Percentiles rank a stretch among this genome's conserved stretches.
Evolutionary conservation across 2,113 vertebrate genomes (phyloP).

Genomic region (Microtus pennsylvanicus): DNA sequence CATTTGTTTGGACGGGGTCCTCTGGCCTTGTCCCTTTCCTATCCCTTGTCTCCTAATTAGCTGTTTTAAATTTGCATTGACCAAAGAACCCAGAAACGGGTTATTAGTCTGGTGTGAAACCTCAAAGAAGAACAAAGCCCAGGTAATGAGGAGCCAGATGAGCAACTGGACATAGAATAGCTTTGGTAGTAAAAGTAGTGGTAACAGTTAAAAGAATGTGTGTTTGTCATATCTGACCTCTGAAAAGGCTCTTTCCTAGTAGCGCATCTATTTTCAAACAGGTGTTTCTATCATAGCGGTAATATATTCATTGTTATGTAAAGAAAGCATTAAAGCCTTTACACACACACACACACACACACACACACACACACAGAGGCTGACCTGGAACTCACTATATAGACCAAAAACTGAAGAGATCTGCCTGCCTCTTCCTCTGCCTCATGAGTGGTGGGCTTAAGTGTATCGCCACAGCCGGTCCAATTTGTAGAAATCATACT

Average conservation of each 20-base stretch:
- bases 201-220: neutral
- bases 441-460: neutral
- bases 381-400: neutral
- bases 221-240: neutral
- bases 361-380: neutral
- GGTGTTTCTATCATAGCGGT: constrained; percentile 26
- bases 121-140: neutral
- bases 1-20: neutral
- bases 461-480: neutral
- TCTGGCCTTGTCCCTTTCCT: neutral
- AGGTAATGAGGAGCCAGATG: neutral
- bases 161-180: neutral
- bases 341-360: neutral
- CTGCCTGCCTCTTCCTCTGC: neutral
- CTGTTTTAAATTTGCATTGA: constrained; percentile 14
- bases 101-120: constrained; percentile 9
- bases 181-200: constrained; percentile 6
- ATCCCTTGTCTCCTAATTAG: neutral
- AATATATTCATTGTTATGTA: neutral
- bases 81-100: constrained; percentile 15
- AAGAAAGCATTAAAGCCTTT: neutral
- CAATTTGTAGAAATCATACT: neutral
- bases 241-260: constrained; percentile 27
- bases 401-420: neutral
- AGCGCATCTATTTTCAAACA: neutral